phyloP scores from a whole-genome alignment of 2,797 vertebrate genomes.

The Potorous gilbertii region DNA sequence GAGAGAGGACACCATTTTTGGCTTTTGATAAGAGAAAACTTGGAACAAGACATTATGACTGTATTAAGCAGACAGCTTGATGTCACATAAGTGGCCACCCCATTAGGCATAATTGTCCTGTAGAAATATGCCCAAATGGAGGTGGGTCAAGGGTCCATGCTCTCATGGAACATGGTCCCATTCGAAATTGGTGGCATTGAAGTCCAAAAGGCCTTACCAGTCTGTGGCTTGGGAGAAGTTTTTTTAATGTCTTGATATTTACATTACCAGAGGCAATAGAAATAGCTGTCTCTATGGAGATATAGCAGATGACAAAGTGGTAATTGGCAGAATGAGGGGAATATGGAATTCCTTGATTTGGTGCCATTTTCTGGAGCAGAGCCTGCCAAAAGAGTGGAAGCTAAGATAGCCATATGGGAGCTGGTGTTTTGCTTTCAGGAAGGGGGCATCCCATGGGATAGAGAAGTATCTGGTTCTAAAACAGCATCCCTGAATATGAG shows the following conservation, averaged over 20 bases:
- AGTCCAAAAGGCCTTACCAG: neutral
- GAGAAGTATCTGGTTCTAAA: neutral
- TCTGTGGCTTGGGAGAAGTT: neutral
- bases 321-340: neutral
- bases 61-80: neutral
- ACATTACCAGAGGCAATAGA: neutral
- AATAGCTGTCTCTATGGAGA: neutral
- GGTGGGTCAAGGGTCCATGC: neutral
- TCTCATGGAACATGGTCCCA: neutral
- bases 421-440: neutral
- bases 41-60: neutral
- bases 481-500: neutral
- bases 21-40: neutral
- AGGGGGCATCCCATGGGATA: neutral
- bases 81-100: neutral
- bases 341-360: slow-evolving; percentile 5
- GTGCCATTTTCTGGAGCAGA: neutral
- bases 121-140: neutral
- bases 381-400: neutral
- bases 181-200: neutral
- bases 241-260: neutral
- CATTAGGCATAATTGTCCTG: neutral
- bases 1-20: neutral
- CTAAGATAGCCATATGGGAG: neutral
- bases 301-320: neutral